phyloP scores from a whole-genome alignment of 2,113 vertebrate genomes.

The Butorides virescens region DNA sequence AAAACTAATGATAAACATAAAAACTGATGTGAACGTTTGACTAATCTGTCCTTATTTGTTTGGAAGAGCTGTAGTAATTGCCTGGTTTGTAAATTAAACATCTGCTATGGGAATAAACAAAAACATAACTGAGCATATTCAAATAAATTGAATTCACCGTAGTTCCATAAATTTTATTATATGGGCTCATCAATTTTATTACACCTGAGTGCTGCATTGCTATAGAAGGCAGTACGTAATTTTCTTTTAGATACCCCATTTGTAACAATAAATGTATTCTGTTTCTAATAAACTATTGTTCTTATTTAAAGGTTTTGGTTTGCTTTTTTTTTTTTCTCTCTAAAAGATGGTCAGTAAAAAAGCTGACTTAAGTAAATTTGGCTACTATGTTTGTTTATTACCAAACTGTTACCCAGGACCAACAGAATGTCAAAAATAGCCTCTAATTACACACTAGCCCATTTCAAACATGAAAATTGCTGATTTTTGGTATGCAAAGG shows the following conservation, averaged over 20 bases:
- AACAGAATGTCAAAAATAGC: not conserved
- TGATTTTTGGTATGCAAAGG: not conserved
- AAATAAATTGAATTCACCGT: conserved; percentile 82
- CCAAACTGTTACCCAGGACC: not conserved
- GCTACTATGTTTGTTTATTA: not conserved
- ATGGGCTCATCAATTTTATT: conserved; percentile 76
- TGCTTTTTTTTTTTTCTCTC: not conserved
- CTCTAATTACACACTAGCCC: not conserved
- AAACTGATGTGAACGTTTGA: conserved; percentile 83
- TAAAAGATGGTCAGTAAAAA: not conserved
- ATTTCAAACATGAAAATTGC: not conserved
- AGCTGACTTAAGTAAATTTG: not conserved
- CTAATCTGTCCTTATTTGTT: conserved; percentile 85
- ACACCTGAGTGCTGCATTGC: conserved; percentile 51
- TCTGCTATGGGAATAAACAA: conserved; percentile 85
- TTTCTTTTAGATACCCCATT: conserved; percentile 52
- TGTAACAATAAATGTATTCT: conserved; percentile 50
- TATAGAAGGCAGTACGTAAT: conserved; percentile 8
- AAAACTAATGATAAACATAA: conserved; percentile 87
- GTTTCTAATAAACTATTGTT: conserved; percentile 25
- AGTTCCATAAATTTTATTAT: conserved; percentile 81
- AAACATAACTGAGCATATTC: conserved; percentile 82
- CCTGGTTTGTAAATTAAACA: conserved; percentile 85
- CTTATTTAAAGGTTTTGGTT: not conserved
- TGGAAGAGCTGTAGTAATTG: conserved; percentile 80